Percentiles rank a stretch among this genome's conserved stretches.
phyloP scores from a whole-genome alignment of 1,140 invertebrate genomes.

The Drosophila subpulchrella region DNA sequence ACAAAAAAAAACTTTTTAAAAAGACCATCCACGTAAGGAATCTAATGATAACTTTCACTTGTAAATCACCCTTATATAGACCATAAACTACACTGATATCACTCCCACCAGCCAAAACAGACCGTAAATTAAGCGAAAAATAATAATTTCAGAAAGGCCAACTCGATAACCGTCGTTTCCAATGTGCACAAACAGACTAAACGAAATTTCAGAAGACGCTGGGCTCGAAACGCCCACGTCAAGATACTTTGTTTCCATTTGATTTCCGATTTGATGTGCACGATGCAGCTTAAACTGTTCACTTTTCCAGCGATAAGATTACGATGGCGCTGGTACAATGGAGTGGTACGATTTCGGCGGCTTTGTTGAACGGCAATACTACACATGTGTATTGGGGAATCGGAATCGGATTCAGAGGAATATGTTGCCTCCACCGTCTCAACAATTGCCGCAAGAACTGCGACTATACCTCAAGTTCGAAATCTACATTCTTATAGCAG shows the following conservation, averaged over 20 bases:
- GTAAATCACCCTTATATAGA: slow-evolving; percentile 1
- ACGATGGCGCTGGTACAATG: slow-evolving; percentile 1
- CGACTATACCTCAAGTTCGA: slow-evolving; percentile 5
- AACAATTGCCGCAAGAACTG: neutral
- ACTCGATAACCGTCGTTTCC: slow-evolving; percentile 44
- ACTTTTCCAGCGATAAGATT: slow-evolving; percentile 72
- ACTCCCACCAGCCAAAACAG: slow-evolving; percentile 1
- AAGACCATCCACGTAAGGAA: neutral
- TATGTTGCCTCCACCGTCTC: slow-evolving; percentile 6
- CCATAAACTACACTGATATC: slow-evolving; percentile 1
- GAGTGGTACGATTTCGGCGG: slow-evolving; percentile 24
- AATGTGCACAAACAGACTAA: slow-evolving; percentile 60
- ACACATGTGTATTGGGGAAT: slow-evolving; percentile 34
- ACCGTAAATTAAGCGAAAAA: slow-evolving; percentile 17
- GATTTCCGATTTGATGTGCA: slow-evolving; percentile 61
- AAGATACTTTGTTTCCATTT: slow-evolving; percentile 43
- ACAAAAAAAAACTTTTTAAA: too few species aligned
- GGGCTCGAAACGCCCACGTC: slow-evolving; percentile 37
- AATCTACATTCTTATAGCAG: slow-evolving; percentile 2
- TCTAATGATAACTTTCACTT: neutral
- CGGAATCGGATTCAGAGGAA: slow-evolving; percentile 7
- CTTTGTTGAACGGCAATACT: slow-evolving; percentile 56
- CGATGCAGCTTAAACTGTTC: slow-evolving; percentile 79
- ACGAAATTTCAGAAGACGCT: slow-evolving; percentile 24
- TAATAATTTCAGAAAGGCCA: neutral